A percentile compares a stretch with the other conserved stretches of the same genome.
These are phyloP conservation scores for Stichodactyla helianthus DNA, from an alignment of 64 coral and sea anemone species.

Conservation along the genomic window DNA sequence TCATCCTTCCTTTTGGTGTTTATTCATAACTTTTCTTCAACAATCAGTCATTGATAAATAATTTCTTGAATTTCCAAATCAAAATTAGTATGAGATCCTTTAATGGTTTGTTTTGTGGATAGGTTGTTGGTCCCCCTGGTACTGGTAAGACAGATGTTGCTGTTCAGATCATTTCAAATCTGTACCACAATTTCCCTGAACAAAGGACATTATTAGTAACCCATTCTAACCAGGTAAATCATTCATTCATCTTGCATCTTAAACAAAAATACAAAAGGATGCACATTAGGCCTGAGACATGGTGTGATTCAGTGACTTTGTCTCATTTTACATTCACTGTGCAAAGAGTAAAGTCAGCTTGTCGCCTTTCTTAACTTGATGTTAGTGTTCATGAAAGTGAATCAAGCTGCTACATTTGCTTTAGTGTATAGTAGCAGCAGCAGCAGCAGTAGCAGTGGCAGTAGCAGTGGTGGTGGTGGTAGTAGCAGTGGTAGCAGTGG, in stretches of 20 bases:
- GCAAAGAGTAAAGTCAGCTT: slow-evolving; percentile 8
- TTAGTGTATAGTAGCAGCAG: too few relatives aligned
- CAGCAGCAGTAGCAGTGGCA: too few relatives aligned
- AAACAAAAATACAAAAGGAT: background rate
- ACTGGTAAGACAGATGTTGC: slow-evolving; percentile 99
- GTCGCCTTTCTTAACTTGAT: slow-evolving; percentile 22
- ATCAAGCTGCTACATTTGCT: slow-evolving; percentile 1
- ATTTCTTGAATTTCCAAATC: too few relatives aligned
- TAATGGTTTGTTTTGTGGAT: background rate
- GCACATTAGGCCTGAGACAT: slow-evolving; percentile 22
- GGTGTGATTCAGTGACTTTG: background rate
- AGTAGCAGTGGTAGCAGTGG: too few relatives aligned
- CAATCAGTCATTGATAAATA: too few relatives aligned
- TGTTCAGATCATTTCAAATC: slow-evolving; percentile 96
- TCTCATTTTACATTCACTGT: slow-evolving; percentile 15
- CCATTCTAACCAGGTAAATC: slow-evolving; percentile 89
- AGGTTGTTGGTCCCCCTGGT: slow-evolving; percentile 96
- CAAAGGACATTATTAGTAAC: slow-evolving; percentile 95
- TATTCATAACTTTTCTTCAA: too few relatives aligned
- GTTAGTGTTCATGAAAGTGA: slow-evolving; percentile 1
- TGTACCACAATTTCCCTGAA: slow-evolving; percentile 99
- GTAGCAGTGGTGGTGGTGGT: too few relatives aligned
- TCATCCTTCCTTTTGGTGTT: too few relatives aligned
- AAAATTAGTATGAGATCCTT: background rate
- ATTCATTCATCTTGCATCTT: background rate